Percentiles rank a stretch among this genome's conserved stretches.
Conservation (phyloP, 37 sponge, comb jelly and placozoan species). For the Spongia lamella region DNA sequence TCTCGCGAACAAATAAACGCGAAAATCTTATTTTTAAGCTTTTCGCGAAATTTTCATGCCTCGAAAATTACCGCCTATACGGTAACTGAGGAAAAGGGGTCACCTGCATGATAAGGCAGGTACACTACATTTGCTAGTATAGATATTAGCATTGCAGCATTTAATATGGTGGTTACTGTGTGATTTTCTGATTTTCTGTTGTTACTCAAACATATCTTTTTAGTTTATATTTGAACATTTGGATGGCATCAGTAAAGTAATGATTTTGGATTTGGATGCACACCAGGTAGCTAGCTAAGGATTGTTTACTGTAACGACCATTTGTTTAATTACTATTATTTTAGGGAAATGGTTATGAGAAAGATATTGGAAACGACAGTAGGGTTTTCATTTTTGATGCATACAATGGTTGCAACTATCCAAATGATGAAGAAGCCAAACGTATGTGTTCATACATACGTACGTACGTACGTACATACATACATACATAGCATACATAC, state of each 20-base stretch:
- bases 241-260: slow-evolving; percentile 64
- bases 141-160: too few relatives aligned
- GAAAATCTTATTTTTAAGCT: too few relatives aligned
- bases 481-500: too few relatives aligned
- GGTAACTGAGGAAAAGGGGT: too few relatives aligned
- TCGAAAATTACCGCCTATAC: too few relatives aligned
- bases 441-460: background rate
- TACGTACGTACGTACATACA: too few relatives aligned
- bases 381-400: slow-evolving; percentile 83
- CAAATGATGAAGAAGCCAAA: slow-evolving; percentile 71
- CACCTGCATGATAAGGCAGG: too few relatives aligned
- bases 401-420: slow-evolving; percentile 88
- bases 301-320: background rate
- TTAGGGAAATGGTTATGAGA: slow-evolving; percentile 91
- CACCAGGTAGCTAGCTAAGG: slow-evolving; percentile 53
- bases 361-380: slow-evolving; percentile 76
- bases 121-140: too few relatives aligned
- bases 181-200: too few relatives aligned
- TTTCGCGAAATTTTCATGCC: too few relatives aligned
- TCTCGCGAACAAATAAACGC: too few relatives aligned
- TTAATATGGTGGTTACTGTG: too few relatives aligned
- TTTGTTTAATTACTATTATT: background rate
- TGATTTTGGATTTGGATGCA: slow-evolving; percentile 91
- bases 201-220: background rate
- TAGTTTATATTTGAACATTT: slow-evolving; percentile 64